A percentile compares a stretch with the other conserved stretches of the same genome.
These are phyloP conservation scores for Passerculus sandwichensis DNA, from an alignment of 2,797 vertebrate species.

Conservation along the genomic window DNA sequence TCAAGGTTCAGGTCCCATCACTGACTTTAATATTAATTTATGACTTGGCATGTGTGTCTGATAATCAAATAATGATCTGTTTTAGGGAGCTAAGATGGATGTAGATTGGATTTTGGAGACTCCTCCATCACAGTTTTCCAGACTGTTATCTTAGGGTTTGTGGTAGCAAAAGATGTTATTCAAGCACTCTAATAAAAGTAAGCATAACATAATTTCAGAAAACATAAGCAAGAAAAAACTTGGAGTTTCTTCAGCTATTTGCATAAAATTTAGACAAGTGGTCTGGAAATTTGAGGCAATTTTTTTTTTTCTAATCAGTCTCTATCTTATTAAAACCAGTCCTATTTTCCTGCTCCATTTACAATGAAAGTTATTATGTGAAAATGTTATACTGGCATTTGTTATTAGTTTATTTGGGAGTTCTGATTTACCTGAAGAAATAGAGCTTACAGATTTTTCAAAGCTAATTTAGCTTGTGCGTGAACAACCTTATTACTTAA, in stretches of 20 bases:
- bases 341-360: neutral
- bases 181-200: neutral
- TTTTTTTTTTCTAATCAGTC: neutral
- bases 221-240: neutral
- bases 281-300: neutral
- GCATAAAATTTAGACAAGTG: neutral
- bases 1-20: conserved; percentile 69
- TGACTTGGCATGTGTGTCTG: conserved; percentile 38
- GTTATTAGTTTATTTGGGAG: neutral
- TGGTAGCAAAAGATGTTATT: neutral
- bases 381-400: neutral
- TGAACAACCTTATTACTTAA: neutral
- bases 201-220: neutral
- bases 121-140: neutral
- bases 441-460: neutral
- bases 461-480: neutral
- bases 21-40: conserved; percentile 70
- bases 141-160: neutral
- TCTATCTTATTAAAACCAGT: neutral
- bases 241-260: neutral
- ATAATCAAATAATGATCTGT: conserved; percentile 61
- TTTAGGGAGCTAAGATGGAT: conserved; percentile 16
- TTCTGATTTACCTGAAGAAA: neutral
- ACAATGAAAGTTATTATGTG: neutral
- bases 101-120: neutral